phyloP scores from a whole-genome alignment of 2,113 vertebrate genomes.

The Mormyrus lacerda region DNA sequence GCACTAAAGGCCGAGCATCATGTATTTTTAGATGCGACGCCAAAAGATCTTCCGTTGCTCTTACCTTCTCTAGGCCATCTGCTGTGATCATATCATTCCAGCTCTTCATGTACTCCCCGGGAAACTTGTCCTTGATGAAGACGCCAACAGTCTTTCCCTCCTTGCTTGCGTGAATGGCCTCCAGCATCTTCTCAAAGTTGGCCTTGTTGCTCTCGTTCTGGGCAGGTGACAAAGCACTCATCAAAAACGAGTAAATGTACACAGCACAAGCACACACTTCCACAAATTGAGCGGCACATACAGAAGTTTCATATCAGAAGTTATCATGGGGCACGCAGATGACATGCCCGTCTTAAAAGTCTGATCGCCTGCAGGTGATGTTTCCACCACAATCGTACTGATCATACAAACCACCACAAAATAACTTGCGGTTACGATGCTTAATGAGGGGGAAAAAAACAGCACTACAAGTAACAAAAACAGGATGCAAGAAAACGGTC shows the following conservation, averaged over 20 bases:
- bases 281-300: not conserved
- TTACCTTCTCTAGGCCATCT: conserved; percentile 76
- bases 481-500: not conserved
- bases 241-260: not conserved
- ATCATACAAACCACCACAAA: not conserved
- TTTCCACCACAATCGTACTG: not conserved
- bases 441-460: not conserved
- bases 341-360: not conserved
- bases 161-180: conserved; percentile 75
- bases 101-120: conserved; percentile 88
- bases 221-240: not conserved
- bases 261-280: not conserved
- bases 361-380: not conserved
- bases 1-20: not conserved
- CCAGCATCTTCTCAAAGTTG: conserved; percentile 89
- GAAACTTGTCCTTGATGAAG: conserved; percentile 90
- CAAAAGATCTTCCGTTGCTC: not conserved
- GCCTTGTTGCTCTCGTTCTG: conserved; percentile 88
- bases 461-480: not conserved
- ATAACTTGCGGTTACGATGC: not conserved
- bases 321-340: not conserved
- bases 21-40: not conserved
- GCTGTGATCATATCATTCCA: conserved; percentile 78
- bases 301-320: not conserved
- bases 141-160: conserved; percentile 77